Evolutionary conservation across 2,797 vertebrate species (phyloP).

Genomic region (Crenuchus spilurus): DNA sequence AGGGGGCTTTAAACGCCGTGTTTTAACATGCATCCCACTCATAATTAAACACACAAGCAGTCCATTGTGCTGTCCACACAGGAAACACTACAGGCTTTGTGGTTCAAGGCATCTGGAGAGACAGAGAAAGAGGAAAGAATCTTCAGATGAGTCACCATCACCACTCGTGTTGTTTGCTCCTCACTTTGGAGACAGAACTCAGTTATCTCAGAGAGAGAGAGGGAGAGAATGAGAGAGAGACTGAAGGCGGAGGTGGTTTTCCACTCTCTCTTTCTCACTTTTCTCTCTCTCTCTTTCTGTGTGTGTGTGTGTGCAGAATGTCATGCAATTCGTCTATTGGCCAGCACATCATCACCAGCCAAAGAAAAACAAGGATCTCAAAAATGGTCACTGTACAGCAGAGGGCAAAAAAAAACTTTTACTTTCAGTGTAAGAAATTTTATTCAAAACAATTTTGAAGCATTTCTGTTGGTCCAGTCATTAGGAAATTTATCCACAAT

Average conservation of each 20-base stretch:
- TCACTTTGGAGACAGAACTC: slow-evolving; percentile 66
- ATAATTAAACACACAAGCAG: slow-evolving; percentile 80
- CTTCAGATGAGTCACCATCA: slow-evolving; percentile 81
- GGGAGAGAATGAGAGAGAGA: background rate
- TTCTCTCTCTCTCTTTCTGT: slow-evolving; percentile 12
- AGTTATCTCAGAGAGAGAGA: slow-evolving; percentile 52
- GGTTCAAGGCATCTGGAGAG: slow-evolving; percentile 75
- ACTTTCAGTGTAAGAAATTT: no score
- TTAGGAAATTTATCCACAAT: no score
- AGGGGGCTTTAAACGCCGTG: slow-evolving; percentile 79
- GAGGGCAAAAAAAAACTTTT: no score
- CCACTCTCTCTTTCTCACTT: slow-evolving; percentile 20
- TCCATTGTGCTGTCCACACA: slow-evolving; percentile 77
- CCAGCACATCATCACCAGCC: background rate
- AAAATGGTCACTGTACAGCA: no score
- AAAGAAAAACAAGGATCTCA: no score
- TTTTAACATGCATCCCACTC: slow-evolving; percentile 81
- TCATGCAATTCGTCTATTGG: background rate
- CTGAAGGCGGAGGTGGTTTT: slow-evolving; percentile 21
- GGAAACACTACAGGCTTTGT: slow-evolving; percentile 82
- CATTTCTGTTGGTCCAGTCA: no score
- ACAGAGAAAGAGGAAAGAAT: slow-evolving; percentile 80
- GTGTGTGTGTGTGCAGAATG: background rate
- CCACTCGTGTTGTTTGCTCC: slow-evolving; percentile 72
- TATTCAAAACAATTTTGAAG: no score